Evolutionary conservation across 2,888 invertebrate genomes (phyloP).

Genomic region (Oscheius sp.): DNA sequence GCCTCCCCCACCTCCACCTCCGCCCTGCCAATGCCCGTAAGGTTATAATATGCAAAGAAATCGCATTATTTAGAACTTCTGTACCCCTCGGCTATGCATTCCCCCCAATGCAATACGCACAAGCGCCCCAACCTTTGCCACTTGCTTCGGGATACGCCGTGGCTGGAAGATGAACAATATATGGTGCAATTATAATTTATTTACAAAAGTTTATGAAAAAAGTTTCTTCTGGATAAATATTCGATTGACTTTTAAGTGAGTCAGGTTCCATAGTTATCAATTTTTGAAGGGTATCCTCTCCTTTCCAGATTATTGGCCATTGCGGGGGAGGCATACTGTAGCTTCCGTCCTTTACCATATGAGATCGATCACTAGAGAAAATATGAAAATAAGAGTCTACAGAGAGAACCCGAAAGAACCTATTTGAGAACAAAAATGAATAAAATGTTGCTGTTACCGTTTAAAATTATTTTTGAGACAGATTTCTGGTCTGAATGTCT

Average conservation of each 20-base stretch:
- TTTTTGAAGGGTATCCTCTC: slow-evolving; percentile 8
- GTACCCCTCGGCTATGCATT: slow-evolving; percentile 11
- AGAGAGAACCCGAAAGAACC: slow-evolving; percentile 42
- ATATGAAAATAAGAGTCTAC: slow-evolving; percentile 24
- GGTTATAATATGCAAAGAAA: background rate
- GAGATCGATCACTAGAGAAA: slow-evolving; percentile 44
- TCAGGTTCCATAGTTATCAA: slow-evolving; percentile 17
- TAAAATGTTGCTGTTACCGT: background rate
- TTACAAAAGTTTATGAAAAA: background rate
- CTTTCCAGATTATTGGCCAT: slow-evolving; percentile 11
- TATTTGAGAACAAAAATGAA: slow-evolving; percentile 27
- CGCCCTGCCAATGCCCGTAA: slow-evolving; percentile 24
- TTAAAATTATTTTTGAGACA: slow-evolving; percentile 22
- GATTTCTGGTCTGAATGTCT: slow-evolving; percentile 16
- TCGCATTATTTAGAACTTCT: slow-evolving; percentile 1
- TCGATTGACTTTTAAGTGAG: background rate
- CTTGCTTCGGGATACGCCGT: background rate
- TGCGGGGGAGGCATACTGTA: slow-evolving; percentile 26
- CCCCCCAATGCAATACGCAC: too few species aligned
- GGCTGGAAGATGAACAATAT: background rate
- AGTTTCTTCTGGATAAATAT: background rate
- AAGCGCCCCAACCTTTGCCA: slow-evolving; percentile 1
- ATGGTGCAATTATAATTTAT: background rate
- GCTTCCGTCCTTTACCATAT: slow-evolving; percentile 40
- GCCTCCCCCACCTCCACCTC: slow-evolving; percentile 17